phyloP scores from a whole-genome alignment of 2,888 invertebrate species.

The Cryptus armator region DNA sequence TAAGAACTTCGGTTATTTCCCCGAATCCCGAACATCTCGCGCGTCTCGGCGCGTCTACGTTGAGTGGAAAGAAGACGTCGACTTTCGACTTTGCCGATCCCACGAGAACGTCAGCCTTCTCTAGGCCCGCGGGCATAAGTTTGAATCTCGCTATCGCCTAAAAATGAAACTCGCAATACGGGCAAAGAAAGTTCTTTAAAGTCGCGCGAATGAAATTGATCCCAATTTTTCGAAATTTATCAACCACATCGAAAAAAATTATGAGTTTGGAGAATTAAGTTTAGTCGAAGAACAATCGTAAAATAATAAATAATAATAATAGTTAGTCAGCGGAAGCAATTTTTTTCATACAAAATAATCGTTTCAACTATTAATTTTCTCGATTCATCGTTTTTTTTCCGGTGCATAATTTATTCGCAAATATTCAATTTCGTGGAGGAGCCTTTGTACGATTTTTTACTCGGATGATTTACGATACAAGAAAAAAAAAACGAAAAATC shows the following conservation, averaged over 20 bases:
- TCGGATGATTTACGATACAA: background rate
- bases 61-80: constrained; percentile 70
- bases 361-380: no score
- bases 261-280: background rate
- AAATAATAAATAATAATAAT: background rate
- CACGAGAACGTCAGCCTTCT: constrained; percentile 79
- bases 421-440: background rate
- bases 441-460: background rate
- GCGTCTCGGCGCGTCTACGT: constrained; percentile 37
- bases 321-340: background rate
- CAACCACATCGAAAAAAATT: background rate
- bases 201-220: background rate
- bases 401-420: no score
- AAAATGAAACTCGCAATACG: constrained; percentile 20
- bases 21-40: constrained; percentile 86
- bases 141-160: constrained; percentile 80
- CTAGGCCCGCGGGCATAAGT: constrained; percentile 78
- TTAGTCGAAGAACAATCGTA: background rate
- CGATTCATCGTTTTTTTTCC: no score
- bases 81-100: constrained; percentile 71
- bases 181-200: background rate
- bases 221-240: background rate
- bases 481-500: constrained; percentile 18
- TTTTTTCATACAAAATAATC: background rate
- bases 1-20: constrained; percentile 86